phyloP scores from a whole-genome alignment of 2,888 invertebrate species.

The Drosophila stalkeri region DNA sequence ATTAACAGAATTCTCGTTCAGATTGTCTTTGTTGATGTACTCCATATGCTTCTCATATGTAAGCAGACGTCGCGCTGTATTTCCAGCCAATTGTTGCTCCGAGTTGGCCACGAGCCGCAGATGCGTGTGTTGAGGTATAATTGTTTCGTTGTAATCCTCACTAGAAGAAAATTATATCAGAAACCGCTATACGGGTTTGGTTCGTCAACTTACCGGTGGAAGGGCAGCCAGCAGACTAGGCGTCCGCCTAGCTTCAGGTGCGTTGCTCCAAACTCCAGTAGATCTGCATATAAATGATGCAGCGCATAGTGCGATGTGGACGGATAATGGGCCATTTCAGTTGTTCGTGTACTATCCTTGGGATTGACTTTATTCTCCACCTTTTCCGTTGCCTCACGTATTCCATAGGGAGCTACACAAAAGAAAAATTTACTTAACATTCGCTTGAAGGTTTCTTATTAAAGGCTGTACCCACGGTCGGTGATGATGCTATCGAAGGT shows the following conservation, averaged over 20 bases:
- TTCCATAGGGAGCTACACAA: constrained; percentile 96
- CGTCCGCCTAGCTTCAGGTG: constrained; percentile 91
- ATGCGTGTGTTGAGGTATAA: constrained; percentile 93
- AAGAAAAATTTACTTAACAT: neutral
- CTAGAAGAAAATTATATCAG: constrained; percentile 83
- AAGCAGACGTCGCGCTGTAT: constrained; percentile 92
- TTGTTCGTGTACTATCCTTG: constrained; percentile 87
- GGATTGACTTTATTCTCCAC: constrained; percentile 85
- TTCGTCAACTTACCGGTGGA: constrained; percentile 88
- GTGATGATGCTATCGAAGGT: constrained; percentile 97
- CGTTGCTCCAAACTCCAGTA: constrained; percentile 92
- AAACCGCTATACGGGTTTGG: too few species aligned
- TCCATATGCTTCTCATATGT: constrained; percentile 92
- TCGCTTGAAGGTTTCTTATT: neutral
- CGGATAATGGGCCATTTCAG: constrained; percentile 91
- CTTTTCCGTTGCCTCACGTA: constrained; percentile 96
- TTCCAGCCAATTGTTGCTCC: constrained; percentile 93
- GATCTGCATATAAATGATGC: constrained; percentile 92
- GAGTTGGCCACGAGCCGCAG: constrained; percentile 92
- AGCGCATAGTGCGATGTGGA: constrained; percentile 94
- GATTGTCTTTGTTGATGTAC: constrained; percentile 72
- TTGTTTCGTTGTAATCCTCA: constrained; percentile 89
- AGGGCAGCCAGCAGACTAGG: constrained; percentile 98
- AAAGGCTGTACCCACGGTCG: constrained; percentile 90
- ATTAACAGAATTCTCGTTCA: neutral